Evolutionary conservation across 53 echinoderm and acorn worm genomes (phyloP).

Genomic region (Henricia sp.): DNA sequence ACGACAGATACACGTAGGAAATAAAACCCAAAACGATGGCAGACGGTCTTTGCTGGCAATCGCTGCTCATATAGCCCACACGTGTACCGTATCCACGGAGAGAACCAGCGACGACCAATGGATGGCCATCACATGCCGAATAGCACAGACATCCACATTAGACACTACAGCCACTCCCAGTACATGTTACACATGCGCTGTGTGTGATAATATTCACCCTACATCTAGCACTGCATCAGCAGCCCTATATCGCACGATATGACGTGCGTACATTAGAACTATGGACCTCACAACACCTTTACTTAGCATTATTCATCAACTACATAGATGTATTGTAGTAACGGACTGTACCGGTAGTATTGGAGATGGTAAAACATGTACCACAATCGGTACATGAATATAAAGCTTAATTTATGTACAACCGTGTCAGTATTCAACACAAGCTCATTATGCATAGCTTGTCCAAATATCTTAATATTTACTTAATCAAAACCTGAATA

Average conservation of each 20-base stretch:
- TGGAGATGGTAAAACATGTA: no score
- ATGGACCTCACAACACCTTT: background rate
- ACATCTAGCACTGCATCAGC: background rate
- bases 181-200: background rate
- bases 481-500: no score
- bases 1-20: no score
- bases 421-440: no score
- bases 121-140: background rate
- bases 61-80: slow-evolving; percentile 26
- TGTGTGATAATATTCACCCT: background rate
- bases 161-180: slow-evolving; percentile 30
- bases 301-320: no score
- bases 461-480: no score
- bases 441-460: no score
- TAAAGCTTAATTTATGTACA: no score
- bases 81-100: background rate
- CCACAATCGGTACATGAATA: no score
- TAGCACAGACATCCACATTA: background rate
- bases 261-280: slow-evolving; percentile 4
- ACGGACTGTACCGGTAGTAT: no score
- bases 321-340: no score
- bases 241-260: background rate
- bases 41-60: background rate
- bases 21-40: slow-evolving; percentile 19
- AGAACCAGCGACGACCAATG: background rate